phyloP scores from a whole-genome alignment of 2,888 invertebrate genomes.

The Philereme vetulata region DNA sequence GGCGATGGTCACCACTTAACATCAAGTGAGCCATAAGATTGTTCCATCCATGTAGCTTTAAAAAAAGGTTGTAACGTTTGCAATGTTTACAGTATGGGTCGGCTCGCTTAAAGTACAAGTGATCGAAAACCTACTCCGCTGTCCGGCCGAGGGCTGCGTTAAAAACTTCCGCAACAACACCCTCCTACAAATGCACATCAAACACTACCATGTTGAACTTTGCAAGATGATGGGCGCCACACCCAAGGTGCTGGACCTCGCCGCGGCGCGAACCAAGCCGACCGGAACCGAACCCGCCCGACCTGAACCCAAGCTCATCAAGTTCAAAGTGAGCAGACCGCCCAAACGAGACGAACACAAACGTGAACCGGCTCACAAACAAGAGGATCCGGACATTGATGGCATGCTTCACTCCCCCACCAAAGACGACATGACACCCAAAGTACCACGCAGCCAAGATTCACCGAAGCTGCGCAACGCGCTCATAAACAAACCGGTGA shows the following conservation, averaged over 20 bases:
- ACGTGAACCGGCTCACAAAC: conserved; percentile 22
- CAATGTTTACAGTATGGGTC: conserved; percentile 73
- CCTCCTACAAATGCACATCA: conserved; percentile 95
- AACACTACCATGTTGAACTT: conserved; percentile 95
- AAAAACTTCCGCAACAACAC: conserved; percentile 96
- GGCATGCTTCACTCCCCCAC: conserved; percentile 39
- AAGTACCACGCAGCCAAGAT: conserved; percentile 50
- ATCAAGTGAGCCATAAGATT: too few relatives aligned
- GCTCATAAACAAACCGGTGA: conserved; percentile 62
- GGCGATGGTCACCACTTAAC: too few relatives aligned
- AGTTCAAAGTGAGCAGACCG: conserved; percentile 65
- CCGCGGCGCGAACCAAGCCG: conserved; percentile 88
- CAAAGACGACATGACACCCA: conserved; percentile 43
- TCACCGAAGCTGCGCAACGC: conserved; percentile 72
- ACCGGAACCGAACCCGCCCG: conserved; percentile 41
- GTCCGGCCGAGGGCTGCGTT: conserved; percentile 92
- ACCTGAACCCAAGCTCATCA: conserved; percentile 55
- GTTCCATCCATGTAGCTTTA: too few relatives aligned
- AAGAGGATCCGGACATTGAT: conserved; percentile 43
- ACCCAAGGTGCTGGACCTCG: conserved; percentile 93
- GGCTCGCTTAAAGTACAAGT: conserved; percentile 86
- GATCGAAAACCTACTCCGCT: conserved; percentile 87
- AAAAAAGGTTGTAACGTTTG: too few relatives aligned
- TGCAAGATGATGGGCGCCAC: conserved; percentile 89
- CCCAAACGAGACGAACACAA: conserved; percentile 61